Evolutionary conservation across 2,888 invertebrate species (phyloP).

Genomic region (Magallana nippona): DNA sequence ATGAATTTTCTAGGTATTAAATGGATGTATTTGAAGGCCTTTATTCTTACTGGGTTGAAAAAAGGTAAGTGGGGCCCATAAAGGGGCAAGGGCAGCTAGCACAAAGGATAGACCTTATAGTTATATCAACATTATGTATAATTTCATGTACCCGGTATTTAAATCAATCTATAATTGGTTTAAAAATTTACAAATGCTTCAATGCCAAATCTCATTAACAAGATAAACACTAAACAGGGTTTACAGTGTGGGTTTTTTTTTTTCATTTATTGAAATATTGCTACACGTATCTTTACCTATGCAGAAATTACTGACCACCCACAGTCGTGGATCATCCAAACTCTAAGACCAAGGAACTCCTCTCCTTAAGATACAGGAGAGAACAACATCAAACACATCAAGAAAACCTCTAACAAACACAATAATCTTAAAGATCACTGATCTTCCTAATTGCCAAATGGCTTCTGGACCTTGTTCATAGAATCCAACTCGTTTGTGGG

Average conservation of each 20-base stretch:
- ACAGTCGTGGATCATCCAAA: not conserved
- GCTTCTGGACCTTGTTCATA: constrained; percentile 5
- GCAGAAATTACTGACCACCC: not conserved
- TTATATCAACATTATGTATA: too few species aligned
- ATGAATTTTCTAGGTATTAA: too few species aligned
- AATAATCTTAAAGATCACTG: not conserved
- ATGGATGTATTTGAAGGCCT: too few species aligned
- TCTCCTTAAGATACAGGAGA: too few species aligned
- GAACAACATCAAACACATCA: not conserved
- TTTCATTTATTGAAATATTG: too few species aligned
- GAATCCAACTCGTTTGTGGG: too few species aligned
- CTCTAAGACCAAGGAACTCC: not conserved
- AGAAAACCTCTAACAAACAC: not conserved
- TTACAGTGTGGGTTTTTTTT: not conserved
- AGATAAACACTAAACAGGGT: not conserved
- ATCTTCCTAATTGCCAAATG: not conserved
- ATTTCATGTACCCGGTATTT: too few species aligned
- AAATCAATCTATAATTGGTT: too few species aligned
- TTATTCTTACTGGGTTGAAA: too few species aligned
- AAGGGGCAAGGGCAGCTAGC: not conserved
- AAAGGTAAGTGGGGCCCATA: not conserved
- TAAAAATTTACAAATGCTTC: too few species aligned
- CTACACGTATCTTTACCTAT: too few species aligned
- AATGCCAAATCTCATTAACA: not conserved
- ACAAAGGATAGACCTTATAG: too few species aligned